Conservation (phyloP, 2,888 invertebrate species). For the Hydrotaea diabolus region DNA sequence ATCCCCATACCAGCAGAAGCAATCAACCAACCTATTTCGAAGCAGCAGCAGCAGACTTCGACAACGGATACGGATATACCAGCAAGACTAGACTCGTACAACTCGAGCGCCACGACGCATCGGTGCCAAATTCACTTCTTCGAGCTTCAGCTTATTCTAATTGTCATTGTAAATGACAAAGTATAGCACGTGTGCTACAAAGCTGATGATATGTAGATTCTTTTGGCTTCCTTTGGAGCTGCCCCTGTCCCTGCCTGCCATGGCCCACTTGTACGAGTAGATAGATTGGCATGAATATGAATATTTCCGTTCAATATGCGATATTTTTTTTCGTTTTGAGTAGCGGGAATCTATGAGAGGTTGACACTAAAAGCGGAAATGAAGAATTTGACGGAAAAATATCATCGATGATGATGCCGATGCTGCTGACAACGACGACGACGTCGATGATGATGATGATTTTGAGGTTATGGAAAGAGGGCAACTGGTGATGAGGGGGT, state of each 20-base stretch:
- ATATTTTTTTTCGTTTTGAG: neutral
- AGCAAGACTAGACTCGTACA: too few relatives aligned
- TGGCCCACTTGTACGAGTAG: neutral
- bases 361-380: conserved; percentile 27
- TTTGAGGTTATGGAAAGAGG: neutral
- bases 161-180: conserved; percentile 36
- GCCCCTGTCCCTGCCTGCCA: neutral
- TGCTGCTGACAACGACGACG: neutral
- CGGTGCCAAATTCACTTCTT: conserved; percentile 1
- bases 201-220: conserved; percentile 9
- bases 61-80: conserved; percentile 7
- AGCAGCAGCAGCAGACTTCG: neutral
- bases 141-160: conserved; percentile 33
- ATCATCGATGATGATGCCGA: conserved; percentile 14
- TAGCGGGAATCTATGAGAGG: neutral
- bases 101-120: neutral
- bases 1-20: neutral
- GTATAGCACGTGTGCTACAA: conserved; percentile 16
- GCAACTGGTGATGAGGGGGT: neutral
- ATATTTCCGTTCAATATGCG: conserved; percentile 23
- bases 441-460: neutral
- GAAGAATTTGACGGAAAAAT: conserved; percentile 40
- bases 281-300: conserved; percentile 26
- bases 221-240: neutral
- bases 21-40: conserved; percentile 12